These are phyloP conservation scores for Eledona agricola DNA, from an alignment of 2,888 invertebrate species.

Conservation along the genomic window DNA sequence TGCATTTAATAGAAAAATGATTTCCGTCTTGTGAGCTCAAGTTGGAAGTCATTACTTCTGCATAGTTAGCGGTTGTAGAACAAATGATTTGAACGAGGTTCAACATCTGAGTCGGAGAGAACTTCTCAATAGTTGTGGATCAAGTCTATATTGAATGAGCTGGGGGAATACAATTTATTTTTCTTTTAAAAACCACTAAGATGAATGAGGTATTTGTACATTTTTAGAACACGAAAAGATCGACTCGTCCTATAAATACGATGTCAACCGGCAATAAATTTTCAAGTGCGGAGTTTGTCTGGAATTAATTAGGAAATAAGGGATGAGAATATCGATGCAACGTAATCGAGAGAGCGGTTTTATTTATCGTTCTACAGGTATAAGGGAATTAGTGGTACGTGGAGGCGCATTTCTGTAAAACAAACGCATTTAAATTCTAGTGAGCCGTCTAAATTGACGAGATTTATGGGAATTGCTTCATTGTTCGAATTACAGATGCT, in stretches of 20 bases:
- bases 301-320: constrained; percentile 24
- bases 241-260: constrained; percentile 26
- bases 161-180: constrained; percentile 21
- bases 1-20: constrained; percentile 15
- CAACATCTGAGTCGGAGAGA: constrained; percentile 16
- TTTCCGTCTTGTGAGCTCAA: constrained; percentile 27
- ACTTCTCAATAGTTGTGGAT: constrained; percentile 28
- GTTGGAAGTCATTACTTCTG: constrained; percentile 30
- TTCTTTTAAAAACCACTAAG: constrained; percentile 19
- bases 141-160: constrained; percentile 18
- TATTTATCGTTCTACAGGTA: constrained; percentile 27
- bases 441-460: constrained; percentile 35
- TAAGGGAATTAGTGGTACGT: constrained; percentile 31
- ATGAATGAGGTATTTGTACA: constrained; percentile 21
- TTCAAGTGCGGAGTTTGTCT: constrained; percentile 10
- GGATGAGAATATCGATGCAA: constrained; percentile 20
- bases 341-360: constrained; percentile 23
- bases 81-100: constrained; percentile 25
- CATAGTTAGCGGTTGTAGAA: constrained; percentile 26
- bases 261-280: constrained; percentile 17
- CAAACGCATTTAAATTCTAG: constrained; percentile 36
- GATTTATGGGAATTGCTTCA: constrained; percentile 37
- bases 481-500: constrained; percentile 39
- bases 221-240: constrained; percentile 24
- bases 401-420: constrained; percentile 33